Evolutionary conservation across 2,113 vertebrate genomes (phyloP), one percentile per base, ranked within the genome.

Genomic region (Petroica traversi): DNA sequence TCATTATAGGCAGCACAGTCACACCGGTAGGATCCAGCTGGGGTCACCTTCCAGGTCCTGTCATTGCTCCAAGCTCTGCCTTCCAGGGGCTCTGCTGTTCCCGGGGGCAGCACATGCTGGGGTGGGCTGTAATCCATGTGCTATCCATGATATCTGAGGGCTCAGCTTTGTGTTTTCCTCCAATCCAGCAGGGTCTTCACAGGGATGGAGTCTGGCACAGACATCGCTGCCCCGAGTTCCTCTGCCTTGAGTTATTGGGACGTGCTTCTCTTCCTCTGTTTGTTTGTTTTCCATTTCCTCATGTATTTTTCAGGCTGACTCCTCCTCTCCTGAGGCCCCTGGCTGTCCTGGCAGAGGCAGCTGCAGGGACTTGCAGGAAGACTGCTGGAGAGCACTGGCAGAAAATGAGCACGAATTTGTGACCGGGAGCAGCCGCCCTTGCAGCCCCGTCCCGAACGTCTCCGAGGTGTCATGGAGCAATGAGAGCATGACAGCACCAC

Each of bases 401-500:
- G 67, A 66, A 76, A 92, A 69, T 11, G 85, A 89, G 19, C 82
- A n/a, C 1, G 7, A 7, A 49, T 75, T 57, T 24, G 4, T 76
- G 64, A 45, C 38, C 7, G 2, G 63, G 92, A 92, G 48, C 79
- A 68, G 81, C 93, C 33, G 26, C 62, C 84, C 87, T 34, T 80
- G 54, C 61, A 91, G 52, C 61, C 76, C 54, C 24, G 22, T 52
- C 76, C 46, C 5, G 5, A 94, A 84, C 9, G 0, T 66, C 92
- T 78, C 49, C 5, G 36, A 22, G 24, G n/a, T 69, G 43, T 85
- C 63, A 28, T 11, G 45, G 88, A 52, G 61, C 75, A 63, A 85
- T 10, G 29, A 69, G 90, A 94, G 62, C 80, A 38, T 46, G 78
- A 77, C 89, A 94, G 61, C 38, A 83, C 71, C 72, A 41, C 85